phyloP scores from a whole-genome alignment of 2,888 invertebrate genomes.

The Steinernema scapterisci region DNA sequence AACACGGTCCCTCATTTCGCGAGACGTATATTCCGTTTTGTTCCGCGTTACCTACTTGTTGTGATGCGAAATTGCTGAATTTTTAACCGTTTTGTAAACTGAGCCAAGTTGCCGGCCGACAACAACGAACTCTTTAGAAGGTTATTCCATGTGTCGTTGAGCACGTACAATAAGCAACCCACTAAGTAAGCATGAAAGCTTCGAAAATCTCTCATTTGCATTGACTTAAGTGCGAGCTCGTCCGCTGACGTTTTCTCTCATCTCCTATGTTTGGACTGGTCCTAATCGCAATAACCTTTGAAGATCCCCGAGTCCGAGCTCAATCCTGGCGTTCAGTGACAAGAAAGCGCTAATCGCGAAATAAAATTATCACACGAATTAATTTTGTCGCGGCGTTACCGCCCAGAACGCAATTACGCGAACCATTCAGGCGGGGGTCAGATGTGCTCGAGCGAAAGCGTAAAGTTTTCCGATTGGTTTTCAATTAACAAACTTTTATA shows the following conservation, averaged over 20 bases:
- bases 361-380: slow-evolving; percentile 24
- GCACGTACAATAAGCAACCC: neutral
- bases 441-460: slow-evolving; percentile 20
- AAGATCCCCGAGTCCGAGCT: no score
- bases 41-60: neutral
- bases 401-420: slow-evolving; percentile 25
- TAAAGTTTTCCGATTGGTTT: slow-evolving; percentile 27
- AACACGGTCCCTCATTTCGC: no score
- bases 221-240: neutral
- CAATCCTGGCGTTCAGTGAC: no score
- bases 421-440: slow-evolving; percentile 5
- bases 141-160: neutral
- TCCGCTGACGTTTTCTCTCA: neutral
- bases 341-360: neutral
- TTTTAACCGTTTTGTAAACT: neutral
- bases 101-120: neutral
- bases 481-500: slow-evolving; percentile 30
- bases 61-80: neutral
- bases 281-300: no score
- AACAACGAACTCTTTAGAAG: neutral
- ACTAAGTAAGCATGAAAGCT: neutral
- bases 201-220: neutral
- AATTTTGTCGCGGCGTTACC: neutral
- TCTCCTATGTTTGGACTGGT: neutral
- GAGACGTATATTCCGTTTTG: no score